phyloP scores from a whole-genome alignment of 1,140 invertebrate genomes.

The Drosophila jambulina region DNA sequence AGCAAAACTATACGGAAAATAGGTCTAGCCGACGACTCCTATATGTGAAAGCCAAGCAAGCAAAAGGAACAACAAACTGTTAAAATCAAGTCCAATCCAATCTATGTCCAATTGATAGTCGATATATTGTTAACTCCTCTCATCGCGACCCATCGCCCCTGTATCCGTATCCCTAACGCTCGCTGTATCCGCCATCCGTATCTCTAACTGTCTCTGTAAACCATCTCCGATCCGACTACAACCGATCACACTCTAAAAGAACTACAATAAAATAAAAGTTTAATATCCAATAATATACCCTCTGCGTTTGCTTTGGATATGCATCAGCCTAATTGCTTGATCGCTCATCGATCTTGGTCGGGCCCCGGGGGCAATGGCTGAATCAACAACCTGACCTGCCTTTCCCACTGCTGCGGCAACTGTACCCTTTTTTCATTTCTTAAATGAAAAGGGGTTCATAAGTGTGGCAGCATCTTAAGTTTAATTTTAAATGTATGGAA shows the following conservation, averaged over 20 bases:
- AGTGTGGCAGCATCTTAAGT: not conserved
- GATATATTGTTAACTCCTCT: constrained; percentile 26
- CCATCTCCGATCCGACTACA: constrained; percentile 45
- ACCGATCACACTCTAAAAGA: constrained; percentile 50
- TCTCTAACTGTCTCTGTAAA: constrained; percentile 50
- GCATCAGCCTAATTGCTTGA: not conserved
- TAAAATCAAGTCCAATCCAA: constrained; percentile 22
- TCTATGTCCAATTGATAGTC: constrained; percentile 18
- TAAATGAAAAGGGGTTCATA: not conserved
- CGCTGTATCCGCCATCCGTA: constrained; percentile 41
- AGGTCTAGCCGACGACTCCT: constrained; percentile 37
- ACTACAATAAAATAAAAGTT: constrained; percentile 49
- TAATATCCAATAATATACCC: constrained; percentile 30
- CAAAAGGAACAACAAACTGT: constrained; percentile 24
- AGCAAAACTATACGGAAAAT: constrained; percentile 78
- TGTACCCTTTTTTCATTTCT: not conserved
- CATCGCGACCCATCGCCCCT: constrained; percentile 9
- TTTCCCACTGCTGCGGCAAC: not conserved
- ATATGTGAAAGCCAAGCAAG: constrained; percentile 31
- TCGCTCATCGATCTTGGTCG: constrained; percentile 21
- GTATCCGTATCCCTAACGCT: constrained; percentile 31
- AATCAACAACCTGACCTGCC: constrained; percentile 40
- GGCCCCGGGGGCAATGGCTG: constrained; percentile 18
- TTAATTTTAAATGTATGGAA: too few relatives aligned
- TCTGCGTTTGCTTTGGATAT: constrained; percentile 6